Base-by-base conservation (phyloP, 2,888 invertebrate species). In the Latheticus oryzae region DNA sequence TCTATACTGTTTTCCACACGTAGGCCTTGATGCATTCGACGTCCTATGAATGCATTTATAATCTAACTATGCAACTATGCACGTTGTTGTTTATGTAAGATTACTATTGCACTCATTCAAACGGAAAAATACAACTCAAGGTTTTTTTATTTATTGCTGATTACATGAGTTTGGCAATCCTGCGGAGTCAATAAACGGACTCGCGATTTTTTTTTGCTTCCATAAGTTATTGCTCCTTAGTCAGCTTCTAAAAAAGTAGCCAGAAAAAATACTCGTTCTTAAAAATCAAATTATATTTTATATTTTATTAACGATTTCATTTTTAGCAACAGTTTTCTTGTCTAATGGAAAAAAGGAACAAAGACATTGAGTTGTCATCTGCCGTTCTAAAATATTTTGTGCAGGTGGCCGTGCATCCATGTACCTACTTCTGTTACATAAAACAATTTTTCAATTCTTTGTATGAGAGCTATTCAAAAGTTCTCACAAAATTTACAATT, bases 1-100 rank as follows among this genome's bases (percentile, higher is more conserved):
- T 73, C 76, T 71, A 76, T 66, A 74, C 60, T 75, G 65, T 63
- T 60, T 75, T 76, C 74, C 66, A 54, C 74, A 73, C 74, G 75
- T 75, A 76, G 72, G 69, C 73, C 58, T 62, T 60, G 47, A 38
- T 56, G 56, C 56, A n/a, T n/a, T n/a, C n/a, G n/a, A n/a, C n/a
- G n/a, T n/a, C n/a, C n/a, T n/a, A n/a, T n/a, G n/a, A n/a, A n/a
- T n/a, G n/a, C n/a, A 56, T 40, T 50, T 40, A 33, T 38, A 56
- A 62, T 63, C 59, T 62, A 63, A 55, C 47, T 62, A 64, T 60
- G 59, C 62, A 64, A 54, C 47, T 43, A 58, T 62, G 61, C 60
- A 65, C 61, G 59, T 66, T 61, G 60, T 62, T 63, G 57, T 61
- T 53, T 57, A 40, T 55, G 60, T 60, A 61, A 63, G 64, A 64